Evolutionary conservation across 2,797 vertebrate species (phyloP), one percentile per base, ranked within the genome.

Genomic region (Synanceia verrucosa): DNA sequence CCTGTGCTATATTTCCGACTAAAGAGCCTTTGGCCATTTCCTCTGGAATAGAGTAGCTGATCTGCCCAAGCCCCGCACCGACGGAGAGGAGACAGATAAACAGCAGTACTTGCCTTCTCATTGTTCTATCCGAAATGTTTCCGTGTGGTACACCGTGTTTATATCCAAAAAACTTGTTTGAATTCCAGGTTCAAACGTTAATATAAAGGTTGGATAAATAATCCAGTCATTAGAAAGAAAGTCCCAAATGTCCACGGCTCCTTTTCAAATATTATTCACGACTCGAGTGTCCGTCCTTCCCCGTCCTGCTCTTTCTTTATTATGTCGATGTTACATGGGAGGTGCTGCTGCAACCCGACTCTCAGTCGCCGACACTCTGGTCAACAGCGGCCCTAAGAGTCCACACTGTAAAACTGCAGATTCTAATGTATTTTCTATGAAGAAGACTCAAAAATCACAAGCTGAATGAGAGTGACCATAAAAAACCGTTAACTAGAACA

Each of bases 21-120:
- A 89, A 61, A 31, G 84, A 91, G 0, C 95, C 95, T 81, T 86
- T 93, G 1, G 87, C 61, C 90, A 94, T 92, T 79, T 97, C 96
- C 86, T 97, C 96, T 1, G 94, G 94, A 50, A 97, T 91, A 2
- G 94, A 91, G 89, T 97, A 97, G 85, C 93, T 94, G 83, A 95
- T 86, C 59, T 94, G 92, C 34, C 91, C 92, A 41, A 81, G 51
- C 55, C 89, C 94, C 57, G 85, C 61, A 52, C 46, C 21, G 23
- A 91, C 0, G 68, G 87, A 85, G 43, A 94, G 74, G 9, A 91
- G 85, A 74, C 55, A 93, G 76, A 94, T 47, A 50, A 94, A 93
- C 79, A 93, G 69, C 84, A 93, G 76, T 79, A 89, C 92, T 83
- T 89, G 93, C 89, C 92, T 64, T 63, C 53, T 82, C 91, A 94